Conservation (phyloP, 2,888 invertebrate species). For the Eupithecia abbreviata region DNA sequence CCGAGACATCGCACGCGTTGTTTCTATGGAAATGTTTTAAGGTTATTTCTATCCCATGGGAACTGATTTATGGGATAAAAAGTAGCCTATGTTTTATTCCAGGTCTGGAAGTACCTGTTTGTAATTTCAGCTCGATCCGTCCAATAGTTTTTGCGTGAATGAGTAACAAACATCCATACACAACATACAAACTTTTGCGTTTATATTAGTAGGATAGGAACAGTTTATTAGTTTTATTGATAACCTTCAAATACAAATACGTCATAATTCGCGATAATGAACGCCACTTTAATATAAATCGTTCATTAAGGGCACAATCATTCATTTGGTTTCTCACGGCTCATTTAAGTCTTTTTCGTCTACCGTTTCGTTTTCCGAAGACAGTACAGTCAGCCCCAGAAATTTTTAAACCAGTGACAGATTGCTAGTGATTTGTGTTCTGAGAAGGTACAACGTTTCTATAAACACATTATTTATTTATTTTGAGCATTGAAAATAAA, state of each 20-base stretch:
- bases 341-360: conserved; percentile 84
- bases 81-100: too few species aligned
- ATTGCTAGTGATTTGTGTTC: neutral
- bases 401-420: neutral
- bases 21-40: too few species aligned
- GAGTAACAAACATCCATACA: too few species aligned
- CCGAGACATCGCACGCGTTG: too few species aligned
- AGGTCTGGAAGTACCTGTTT: too few species aligned
- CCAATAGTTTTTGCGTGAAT: too few species aligned
- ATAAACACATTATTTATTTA: neutral
- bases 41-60: too few species aligned
- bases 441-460: neutral
- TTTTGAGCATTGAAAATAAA: neutral
- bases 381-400: conserved; percentile 8
- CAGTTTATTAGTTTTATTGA: conserved; percentile 5
- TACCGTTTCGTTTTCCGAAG: conserved; percentile 83
- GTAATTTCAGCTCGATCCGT: too few species aligned
- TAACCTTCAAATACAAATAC: conserved; percentile 48
- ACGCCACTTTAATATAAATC: conserved; percentile 75
- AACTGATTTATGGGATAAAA: too few species aligned
- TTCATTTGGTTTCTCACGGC: conserved; percentile 83
- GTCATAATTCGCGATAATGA: conserved; percentile 65
- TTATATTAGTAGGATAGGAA: too few species aligned
- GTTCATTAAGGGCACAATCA: conserved; percentile 82
- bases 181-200: too few species aligned